Base-by-base conservation (phyloP, 1,140 invertebrate genomes). In the Ooceraea biroi region DNA sequence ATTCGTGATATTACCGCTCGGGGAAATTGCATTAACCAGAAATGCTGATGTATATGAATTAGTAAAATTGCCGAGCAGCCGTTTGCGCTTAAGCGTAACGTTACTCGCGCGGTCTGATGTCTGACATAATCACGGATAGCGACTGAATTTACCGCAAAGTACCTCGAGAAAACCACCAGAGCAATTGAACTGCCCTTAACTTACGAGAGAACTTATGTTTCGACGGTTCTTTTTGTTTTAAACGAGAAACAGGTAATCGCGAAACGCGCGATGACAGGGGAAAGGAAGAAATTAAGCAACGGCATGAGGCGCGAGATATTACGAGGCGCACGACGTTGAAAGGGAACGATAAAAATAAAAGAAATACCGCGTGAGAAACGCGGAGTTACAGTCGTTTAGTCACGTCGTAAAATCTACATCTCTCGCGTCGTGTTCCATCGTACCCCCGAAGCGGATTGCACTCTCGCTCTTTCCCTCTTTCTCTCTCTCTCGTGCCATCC, bases 341-440 rank as follows among this genome's bases (percentile, higher is more conserved):
- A 46, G 52, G 12, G 12, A 69, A 46, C 76, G 65, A 71, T 69
- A 69, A 71, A 57, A 80, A 30, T 69, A 60, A 87, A 82, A n/a
- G n/a, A 82, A 48, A 85, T 73, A 80, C 25, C 12, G 52, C 65
- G 55, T 66, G 27, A 63, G 69, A 89, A 90, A 88, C 82, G 65
- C 72, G 44, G 69, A 78, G 65, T 88, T 90, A 91, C 78, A 84
- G 73, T 86, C 90, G 87, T 91, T 92, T 91, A 92, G 89, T 84
- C 83, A 60, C 85, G 63, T 90, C 88, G 60, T 91, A 91, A 91
- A 92, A 88, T n/a, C n/a, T n/a, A n/a, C 76, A 83, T 88, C 89
- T 85, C 82, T 55, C 46, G 61, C 77, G 73, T 83, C 72, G 2
- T 52, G 78, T 36, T 57, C 82, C 27, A 4, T 50, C 60, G 46